These are phyloP conservation scores for Adineta ricciae DNA, from an alignment of 2,888 invertebrate genomes.

Conservation along the genomic window DNA sequence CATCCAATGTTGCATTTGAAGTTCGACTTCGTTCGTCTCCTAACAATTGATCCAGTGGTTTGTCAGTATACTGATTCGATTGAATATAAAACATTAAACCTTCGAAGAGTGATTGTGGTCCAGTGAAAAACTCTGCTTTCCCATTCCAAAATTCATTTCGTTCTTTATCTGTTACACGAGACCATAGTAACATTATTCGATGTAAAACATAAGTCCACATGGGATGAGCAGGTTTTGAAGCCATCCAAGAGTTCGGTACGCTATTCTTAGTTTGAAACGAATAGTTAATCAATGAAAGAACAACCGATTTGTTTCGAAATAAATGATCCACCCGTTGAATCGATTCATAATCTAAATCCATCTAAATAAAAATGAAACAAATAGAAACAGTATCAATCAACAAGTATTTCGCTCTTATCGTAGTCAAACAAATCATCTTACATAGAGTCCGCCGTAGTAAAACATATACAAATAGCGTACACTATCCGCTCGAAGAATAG, in stretches of 20 bases:
- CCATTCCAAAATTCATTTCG: slow-evolving; percentile 8
- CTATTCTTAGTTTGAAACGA: background rate
- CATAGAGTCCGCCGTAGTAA: slow-evolving; percentile 8
- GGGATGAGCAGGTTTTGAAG: background rate
- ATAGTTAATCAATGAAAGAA: background rate
- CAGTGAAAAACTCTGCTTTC: slow-evolving; percentile 10
- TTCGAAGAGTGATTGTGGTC: slow-evolving; percentile 13
- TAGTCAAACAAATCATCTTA: background rate
- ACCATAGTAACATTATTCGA: slow-evolving; percentile 9
- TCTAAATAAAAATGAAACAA: background rate
- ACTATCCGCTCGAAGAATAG: background rate
- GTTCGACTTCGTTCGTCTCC: background rate
- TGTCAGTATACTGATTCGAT: background rate
- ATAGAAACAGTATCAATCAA: background rate
- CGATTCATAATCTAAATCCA: slow-evolving; percentile 4
- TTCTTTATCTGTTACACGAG: background rate
- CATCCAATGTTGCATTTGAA: background rate
- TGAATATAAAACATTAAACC: slow-evolving; percentile 20
- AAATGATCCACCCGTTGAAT: background rate
- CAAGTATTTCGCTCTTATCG: too few relatives aligned
- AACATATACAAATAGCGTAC: slow-evolving; percentile 17
- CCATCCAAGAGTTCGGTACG: slow-evolving; percentile 17
- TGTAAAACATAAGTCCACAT: background rate
- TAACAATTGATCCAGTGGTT: background rate
- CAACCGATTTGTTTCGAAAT: background rate